Evolutionary conservation across 1,140 invertebrate species (phyloP).

Genomic region (Calliopsis andreniformis): DNA sequence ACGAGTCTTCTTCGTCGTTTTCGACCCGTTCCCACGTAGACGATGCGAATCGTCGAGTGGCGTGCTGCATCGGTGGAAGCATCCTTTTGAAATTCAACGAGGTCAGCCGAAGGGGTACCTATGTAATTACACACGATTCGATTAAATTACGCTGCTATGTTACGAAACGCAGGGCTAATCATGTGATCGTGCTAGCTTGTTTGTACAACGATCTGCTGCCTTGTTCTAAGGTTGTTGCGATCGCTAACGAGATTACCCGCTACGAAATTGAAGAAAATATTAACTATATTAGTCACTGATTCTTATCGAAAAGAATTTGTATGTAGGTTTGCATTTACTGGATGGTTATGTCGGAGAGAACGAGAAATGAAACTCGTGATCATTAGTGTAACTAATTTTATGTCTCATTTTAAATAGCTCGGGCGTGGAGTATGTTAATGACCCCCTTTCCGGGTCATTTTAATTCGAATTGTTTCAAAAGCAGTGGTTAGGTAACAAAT

Average conservation of each 20-base stretch:
- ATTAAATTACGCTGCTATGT: constrained; percentile 39
- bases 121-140: constrained; percentile 34
- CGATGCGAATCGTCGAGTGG: constrained; percentile 14
- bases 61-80: constrained; percentile 7
- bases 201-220: constrained; percentile 5
- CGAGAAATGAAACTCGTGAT: no score
- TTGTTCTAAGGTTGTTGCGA: background rate
- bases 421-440: no score
- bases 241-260: constrained; percentile 37
- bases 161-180: constrained; percentile 16
- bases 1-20: background rate
- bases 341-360: no score
- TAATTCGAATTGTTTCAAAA: no score
- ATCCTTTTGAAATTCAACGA: constrained; percentile 27
- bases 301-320: no score
- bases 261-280: constrained; percentile 1
- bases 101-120: background rate
- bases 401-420: no score
- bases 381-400: no score
- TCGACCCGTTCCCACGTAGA: background rate
- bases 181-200: constrained; percentile 12
- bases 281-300: no score
- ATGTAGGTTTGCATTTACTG: no score
- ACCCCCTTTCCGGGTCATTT: no score
- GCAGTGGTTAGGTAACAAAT: no score